Conservation (phyloP, 2,797 vertebrate species). For the Mus spretus region DNA sequence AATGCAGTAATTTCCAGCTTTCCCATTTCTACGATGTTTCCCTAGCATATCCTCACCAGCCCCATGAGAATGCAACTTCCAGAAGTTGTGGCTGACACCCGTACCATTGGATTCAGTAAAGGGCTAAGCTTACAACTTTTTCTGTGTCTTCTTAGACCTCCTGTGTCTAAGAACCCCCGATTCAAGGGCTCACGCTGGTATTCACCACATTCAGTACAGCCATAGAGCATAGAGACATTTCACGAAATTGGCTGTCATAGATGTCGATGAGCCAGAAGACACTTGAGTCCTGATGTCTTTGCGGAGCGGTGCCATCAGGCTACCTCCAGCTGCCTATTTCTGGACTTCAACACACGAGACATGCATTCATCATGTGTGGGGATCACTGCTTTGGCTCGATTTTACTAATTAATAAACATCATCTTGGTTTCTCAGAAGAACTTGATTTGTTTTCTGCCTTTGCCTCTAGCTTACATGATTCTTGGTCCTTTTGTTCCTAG, state of each 20-base stretch:
- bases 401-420: background rate
- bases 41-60: background rate
- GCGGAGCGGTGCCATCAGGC: background rate
- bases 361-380: background rate
- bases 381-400: background rate
- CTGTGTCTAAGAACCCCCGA: background rate
- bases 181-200: background rate
- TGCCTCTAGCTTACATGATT: constrained; percentile 2
- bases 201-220: background rate
- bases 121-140: background rate
- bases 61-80: background rate
- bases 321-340: background rate
- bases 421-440: constrained; percentile 37
- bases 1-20: background rate
- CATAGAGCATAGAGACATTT: background rate
- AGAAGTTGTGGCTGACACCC: background rate
- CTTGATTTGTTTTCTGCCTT: constrained; percentile 8
- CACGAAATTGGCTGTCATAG: background rate
- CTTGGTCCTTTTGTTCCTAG: background rate
- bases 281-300: background rate
- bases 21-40: background rate
- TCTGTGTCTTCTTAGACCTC: background rate
- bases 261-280: background rate
- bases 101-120: background rate
- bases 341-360: background rate